These are phyloP conservation scores for Ophthalmolycus amberensis DNA, from an alignment of 2,113 vertebrate genomes.

Conservation along the genomic window DNA sequence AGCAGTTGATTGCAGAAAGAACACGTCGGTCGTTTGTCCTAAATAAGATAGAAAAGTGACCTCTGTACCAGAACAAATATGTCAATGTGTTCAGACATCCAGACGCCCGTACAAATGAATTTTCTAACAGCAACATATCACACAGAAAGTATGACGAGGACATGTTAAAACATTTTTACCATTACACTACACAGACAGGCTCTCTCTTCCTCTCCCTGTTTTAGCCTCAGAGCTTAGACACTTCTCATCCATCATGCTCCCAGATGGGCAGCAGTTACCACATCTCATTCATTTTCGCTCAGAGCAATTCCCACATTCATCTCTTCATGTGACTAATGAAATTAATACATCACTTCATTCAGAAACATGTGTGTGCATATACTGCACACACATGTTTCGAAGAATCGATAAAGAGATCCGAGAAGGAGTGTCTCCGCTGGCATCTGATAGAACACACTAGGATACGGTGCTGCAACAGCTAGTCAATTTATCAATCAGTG, in stretches of 20 bases:
- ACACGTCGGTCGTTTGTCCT: too few species aligned
- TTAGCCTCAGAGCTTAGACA: slow-evolving; percentile 45
- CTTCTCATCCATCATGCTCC: slow-evolving; percentile 53
- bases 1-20: too few species aligned
- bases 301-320: slow-evolving; percentile 26
- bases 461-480: slow-evolving; percentile 2
- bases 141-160: too few species aligned
- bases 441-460: neutral
- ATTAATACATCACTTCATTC: slow-evolving; percentile 49
- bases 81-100: too few species aligned
- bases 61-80: too few species aligned
- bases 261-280: slow-evolving; percentile 51
- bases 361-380: slow-evolving; percentile 2
- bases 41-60: too few species aligned
- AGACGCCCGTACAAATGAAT: too few species aligned
- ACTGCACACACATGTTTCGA: neutral
- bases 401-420: slow-evolving; percentile 37
- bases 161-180: too few species aligned
- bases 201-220: slow-evolving; percentile 28
- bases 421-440: slow-evolving; percentile 13
- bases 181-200: slow-evolving; percentile 39
- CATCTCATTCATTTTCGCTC: slow-evolving; percentile 51
- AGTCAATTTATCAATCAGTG: neutral
- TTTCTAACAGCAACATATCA: too few species aligned
- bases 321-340: slow-evolving; percentile 26